These are phyloP conservation scores for Strongylocentrotus purpuratus DNA, from an alignment of 35 echinoderm and acorn worm species.

Conservation along the genomic window DNA sequence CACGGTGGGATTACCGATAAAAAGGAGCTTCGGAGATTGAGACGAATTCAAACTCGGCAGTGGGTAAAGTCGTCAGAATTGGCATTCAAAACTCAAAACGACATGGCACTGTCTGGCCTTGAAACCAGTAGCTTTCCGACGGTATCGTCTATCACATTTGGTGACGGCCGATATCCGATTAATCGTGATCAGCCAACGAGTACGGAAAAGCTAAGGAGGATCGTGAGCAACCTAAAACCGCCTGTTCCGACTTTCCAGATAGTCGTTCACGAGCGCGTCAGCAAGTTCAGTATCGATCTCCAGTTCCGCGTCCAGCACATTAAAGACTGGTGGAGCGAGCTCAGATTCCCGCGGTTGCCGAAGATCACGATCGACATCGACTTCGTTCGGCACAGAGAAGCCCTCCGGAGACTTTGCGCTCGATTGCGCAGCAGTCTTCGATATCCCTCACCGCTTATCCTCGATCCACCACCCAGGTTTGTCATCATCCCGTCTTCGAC, in stretches of 20 bases:
- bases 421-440: background rate
- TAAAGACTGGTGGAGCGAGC: background rate
- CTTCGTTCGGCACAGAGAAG: background rate
- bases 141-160: background rate
- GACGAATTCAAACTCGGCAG: background rate
- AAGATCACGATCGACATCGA: background rate
- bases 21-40: background rate
- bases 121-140: background rate
- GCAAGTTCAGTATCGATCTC: background rate
- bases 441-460: background rate
- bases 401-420: background rate
- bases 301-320: background rate
- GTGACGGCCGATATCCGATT: background rate
- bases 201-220: background rate
- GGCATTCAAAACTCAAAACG: background rate
- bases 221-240: background rate
- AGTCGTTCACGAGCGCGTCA: background rate
- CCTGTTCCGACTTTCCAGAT: background rate
- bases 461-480: background rate
- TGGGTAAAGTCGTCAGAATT: background rate
- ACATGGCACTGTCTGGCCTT: background rate
- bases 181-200: background rate
- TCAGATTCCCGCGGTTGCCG: constrained; percentile 10
- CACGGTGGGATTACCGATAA: background rate
- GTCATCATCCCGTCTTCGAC: background rate